phyloP scores from a whole-genome alignment of 2,888 invertebrate genomes.

The Sesia apiformis region DNA sequence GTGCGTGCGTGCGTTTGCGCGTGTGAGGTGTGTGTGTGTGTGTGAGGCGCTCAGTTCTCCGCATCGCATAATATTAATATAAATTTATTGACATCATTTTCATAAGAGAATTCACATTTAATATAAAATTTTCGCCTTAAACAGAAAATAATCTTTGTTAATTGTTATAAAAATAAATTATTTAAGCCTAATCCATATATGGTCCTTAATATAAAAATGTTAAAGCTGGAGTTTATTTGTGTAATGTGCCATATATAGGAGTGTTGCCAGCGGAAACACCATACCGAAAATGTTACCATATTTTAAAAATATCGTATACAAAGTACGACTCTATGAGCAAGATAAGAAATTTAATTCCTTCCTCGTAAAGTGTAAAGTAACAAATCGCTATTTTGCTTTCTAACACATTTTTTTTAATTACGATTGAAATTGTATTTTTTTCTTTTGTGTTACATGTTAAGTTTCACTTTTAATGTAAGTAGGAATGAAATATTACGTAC shows the following conservation, averaged over 20 bases:
- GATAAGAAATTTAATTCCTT: conserved; percentile 47
- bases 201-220: conserved; percentile 69
- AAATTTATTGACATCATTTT: no score
- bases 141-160: conserved; percentile 5
- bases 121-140: background rate
- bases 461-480: conserved; percentile 60
- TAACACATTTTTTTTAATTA: conserved; percentile 54
- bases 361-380: conserved; percentile 49
- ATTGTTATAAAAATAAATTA: conserved; percentile 18
- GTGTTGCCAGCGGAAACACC: conserved; percentile 68
- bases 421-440: conserved; percentile 41
- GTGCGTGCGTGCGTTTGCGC: no score
- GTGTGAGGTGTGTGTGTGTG: no score
- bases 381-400: conserved; percentile 56
- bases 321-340: conserved; percentile 26
- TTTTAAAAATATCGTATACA: conserved; percentile 23
- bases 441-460: conserved; percentile 36
- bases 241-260: conserved; percentile 63
- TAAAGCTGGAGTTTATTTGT: conserved; percentile 37
- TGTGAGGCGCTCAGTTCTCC: no score
- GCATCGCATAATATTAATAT: no score
- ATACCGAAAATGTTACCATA: conserved; percentile 65
- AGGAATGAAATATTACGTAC: conserved; percentile 51
- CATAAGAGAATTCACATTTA: no score
- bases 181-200: conserved; percentile 33